phyloP scores from a whole-genome alignment of 1,140 invertebrate genomes.

The Agrypnia vestita region DNA sequence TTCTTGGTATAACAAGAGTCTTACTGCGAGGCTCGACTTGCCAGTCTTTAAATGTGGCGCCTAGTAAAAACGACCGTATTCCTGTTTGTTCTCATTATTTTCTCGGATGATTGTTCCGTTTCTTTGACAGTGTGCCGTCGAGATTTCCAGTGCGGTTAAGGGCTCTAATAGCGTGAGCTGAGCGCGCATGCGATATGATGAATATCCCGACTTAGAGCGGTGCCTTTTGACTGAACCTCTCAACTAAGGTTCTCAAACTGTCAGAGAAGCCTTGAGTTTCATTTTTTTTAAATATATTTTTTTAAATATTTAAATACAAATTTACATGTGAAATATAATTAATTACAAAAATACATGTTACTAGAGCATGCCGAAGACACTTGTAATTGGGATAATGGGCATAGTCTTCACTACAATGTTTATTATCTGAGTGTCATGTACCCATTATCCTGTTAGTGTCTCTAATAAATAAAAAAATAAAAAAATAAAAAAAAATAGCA shows the following conservation, averaged over 20 bases:
- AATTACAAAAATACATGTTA: too few relatives aligned
- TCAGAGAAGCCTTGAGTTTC: neutral
- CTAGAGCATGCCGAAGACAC: too few relatives aligned
- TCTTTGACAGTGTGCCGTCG: neutral
- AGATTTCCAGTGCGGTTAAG: neutral
- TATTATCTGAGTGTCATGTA: too few relatives aligned
- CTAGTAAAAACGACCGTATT: neutral
- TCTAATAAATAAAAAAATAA: too few relatives aligned
- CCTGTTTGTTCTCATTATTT: neutral
- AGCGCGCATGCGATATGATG: constrained; percentile 45
- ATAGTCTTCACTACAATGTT: too few relatives aligned
- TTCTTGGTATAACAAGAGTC: too few relatives aligned
- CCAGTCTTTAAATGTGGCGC: neutral
- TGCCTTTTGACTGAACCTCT: constrained; percentile 43
- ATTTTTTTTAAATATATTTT: neutral
- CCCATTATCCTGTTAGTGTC: too few relatives aligned
- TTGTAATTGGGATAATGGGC: too few relatives aligned
- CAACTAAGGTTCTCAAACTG: constrained; percentile 4
- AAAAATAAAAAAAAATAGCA: too few relatives aligned
- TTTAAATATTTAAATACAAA: too few relatives aligned
- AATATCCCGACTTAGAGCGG: constrained; percentile 33
- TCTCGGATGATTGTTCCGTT: neutral
- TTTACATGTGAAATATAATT: too few relatives aligned
- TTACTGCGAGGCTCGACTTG: too few relatives aligned
- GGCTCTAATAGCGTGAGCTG: constrained; percentile 31